These are phyloP conservation scores for Netelia virgata DNA, from an alignment of 2,888 invertebrate genomes.

Conservation along the genomic window DNA sequence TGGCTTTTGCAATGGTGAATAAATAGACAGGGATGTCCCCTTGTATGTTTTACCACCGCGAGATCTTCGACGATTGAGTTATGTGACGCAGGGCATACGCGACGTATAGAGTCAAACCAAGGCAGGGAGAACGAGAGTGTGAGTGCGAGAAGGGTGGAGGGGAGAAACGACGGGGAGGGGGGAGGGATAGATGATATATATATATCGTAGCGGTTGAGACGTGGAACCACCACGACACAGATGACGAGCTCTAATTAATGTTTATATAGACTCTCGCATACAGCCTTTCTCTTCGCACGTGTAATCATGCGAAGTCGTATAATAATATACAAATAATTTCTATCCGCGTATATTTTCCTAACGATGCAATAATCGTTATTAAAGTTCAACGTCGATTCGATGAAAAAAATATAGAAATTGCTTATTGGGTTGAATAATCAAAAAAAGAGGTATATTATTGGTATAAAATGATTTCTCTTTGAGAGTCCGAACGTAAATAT, in stretches of 20 bases:
- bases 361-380: no score
- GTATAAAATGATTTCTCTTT: no score
- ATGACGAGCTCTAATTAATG: constrained; percentile 52
- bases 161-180: no score
- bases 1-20: constrained; percentile 21
- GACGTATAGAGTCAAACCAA: background rate
- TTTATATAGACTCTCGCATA: constrained; percentile 42
- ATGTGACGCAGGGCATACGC: constrained; percentile 14
- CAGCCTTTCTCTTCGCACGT: constrained; percentile 9
- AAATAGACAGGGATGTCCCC: background rate
- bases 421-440: no score
- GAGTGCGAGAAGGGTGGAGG: no score
- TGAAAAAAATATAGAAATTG: no score
- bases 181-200: background rate
- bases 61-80: constrained; percentile 53
- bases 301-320: background rate
- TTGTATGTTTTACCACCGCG: background rate
- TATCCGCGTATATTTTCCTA: no score
- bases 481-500: no score
- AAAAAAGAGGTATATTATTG: no score
- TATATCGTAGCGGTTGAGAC: constrained; percentile 42
- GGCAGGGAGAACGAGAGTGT: background rate
- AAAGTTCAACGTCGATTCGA: no score
- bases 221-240: constrained; percentile 29
- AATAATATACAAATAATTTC: background rate